Conservation (phyloP, 2,888 invertebrate species). For the Chaitophorus viminalis region DNA sequence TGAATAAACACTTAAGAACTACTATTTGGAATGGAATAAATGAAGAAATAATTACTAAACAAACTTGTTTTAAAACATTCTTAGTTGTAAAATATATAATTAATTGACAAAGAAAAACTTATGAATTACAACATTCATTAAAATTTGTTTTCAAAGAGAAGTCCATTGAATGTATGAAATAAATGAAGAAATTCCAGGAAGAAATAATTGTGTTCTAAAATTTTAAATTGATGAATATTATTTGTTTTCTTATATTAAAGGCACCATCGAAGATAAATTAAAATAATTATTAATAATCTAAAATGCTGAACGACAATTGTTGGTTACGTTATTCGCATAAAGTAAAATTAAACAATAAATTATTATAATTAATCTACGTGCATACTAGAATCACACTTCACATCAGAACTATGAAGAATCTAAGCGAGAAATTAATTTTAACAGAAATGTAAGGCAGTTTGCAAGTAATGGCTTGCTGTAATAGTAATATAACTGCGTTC, state of each 20-base stretch:
- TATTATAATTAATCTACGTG: not conserved
- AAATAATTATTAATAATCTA: not conserved
- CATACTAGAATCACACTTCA: not conserved
- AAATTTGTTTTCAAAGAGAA: not conserved
- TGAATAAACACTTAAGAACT: not conserved
- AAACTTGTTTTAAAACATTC: not conserved
- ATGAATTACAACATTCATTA: not conserved
- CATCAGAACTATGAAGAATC: not conserved
- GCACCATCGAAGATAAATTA: not conserved
- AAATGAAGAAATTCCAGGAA: not conserved
- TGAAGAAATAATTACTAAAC: not conserved
- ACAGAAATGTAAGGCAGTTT: not conserved
- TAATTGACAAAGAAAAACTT: not conserved
- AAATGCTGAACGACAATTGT: not conserved
- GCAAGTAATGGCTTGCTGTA: too few relatives aligned
- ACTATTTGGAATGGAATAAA: not conserved
- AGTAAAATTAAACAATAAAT: not conserved
- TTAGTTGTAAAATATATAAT: not conserved
- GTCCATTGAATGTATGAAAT: not conserved
- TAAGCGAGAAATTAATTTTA: slow-evolving; percentile 18
- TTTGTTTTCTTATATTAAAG: not conserved
- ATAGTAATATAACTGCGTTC: not conserved
- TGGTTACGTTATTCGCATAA: not conserved
- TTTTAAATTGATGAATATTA: not conserved
- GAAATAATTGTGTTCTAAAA: not conserved